Evolutionary conservation across 2,888 invertebrate genomes (phyloP), one percentile per base, ranked within the genome.

Genomic region (Idaea biselata): DNA sequence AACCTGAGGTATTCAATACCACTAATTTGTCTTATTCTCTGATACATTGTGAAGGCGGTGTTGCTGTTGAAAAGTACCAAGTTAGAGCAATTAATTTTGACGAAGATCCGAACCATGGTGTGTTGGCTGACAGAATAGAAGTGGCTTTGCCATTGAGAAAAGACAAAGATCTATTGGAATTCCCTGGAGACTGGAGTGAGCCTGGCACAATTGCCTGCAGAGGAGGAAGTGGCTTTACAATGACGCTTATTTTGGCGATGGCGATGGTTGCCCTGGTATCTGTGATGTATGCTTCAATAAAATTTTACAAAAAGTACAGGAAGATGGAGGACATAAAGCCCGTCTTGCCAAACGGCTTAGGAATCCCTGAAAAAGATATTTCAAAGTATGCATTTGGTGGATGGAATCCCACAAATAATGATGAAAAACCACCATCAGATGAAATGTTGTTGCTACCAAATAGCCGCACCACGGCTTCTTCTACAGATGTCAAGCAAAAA

Each of bases 301-400:
- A 95, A 78, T 76, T 93, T 31, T 95, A 94, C 85, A 87, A 91
- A 63, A 94, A 93, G 67, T 94, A 93, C 73, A 93, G 93, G 75
- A 93, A 91, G 72, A 95, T 95, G 95, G 93, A 93, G 75, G 94
- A 95, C 72, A 94, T 96, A 25, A 94, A 94, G 76, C 94, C 95
- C 16, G 94, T 94, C 72, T 82, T 96, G 67, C 96, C 96, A 18
- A 94, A 94, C 59, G 95, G 95, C 4, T 82, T 96, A 64, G 93
- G 84, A 61, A 82, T 89, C 65, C 88, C 88, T 33, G 88, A 91
- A 71, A 92, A 93, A 72, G 93, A 91, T 69, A 80, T 83, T 66
- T 80, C 84, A 4, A 93, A 93, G 72, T 89, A 87, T 69, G 77
- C 87, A 17, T 90, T 86, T 72, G 84, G 84, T 59, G 84, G 80